A percentile compares a stretch with the other conserved stretches of the same genome.
These are phyloP conservation scores for Ferrisia virgata DNA, from an alignment of 2,888 invertebrate species.

Conservation along the genomic window DNA sequence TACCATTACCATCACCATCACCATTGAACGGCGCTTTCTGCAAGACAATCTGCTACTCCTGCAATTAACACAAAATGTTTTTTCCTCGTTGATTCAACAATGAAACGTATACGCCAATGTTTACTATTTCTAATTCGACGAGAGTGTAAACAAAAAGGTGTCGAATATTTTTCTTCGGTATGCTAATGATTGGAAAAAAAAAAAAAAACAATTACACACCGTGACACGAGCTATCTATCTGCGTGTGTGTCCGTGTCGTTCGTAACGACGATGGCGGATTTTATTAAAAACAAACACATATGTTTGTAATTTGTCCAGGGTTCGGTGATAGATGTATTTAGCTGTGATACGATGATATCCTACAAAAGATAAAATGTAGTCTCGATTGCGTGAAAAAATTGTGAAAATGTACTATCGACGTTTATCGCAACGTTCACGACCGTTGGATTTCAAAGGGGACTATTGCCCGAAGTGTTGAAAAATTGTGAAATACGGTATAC, in stretches of 20 bases:
- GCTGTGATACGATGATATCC: too few relatives aligned
- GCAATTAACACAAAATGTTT: not conserved
- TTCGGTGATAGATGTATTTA: too few relatives aligned
- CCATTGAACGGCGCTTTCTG: not conserved
- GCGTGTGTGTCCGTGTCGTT: not conserved
- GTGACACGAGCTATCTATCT: not conserved
- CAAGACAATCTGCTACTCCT: not conserved
- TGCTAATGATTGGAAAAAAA: not conserved
- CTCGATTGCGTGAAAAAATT: too few relatives aligned
- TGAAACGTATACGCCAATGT: not conserved
- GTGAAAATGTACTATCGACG: too few relatives aligned
- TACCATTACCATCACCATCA: not conserved
- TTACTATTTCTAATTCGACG: slow-evolving; percentile 16
- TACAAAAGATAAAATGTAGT: not conserved
- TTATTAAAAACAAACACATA: not conserved
- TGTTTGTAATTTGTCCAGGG: not conserved
- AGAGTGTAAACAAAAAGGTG: not conserved
- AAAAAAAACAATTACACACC: not conserved
- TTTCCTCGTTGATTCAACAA: not conserved
- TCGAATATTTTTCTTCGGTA: not conserved
- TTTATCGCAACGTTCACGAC: too few relatives aligned
- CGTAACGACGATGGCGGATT: not conserved
- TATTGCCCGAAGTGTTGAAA: too few relatives aligned
- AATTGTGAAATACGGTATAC: too few relatives aligned
- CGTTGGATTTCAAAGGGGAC: too few relatives aligned